Evolutionary conservation across 1,140 invertebrate species (phyloP).

Genomic region (Heliconius hermathena): DNA sequence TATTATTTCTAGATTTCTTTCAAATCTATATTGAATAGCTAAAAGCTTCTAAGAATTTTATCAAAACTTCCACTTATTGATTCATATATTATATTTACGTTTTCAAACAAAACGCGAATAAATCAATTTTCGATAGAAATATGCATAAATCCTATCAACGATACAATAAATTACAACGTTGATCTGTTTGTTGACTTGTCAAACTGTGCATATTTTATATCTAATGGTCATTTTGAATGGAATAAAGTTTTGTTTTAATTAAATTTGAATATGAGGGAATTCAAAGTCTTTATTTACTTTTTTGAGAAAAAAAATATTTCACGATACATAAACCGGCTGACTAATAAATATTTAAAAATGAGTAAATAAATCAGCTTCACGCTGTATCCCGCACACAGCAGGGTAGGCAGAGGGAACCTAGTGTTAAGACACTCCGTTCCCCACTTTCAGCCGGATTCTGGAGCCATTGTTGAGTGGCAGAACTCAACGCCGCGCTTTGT

Average conservation of each 20-base stretch:
- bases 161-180: slow-evolving; percentile 18
- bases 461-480: no score
- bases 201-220: slow-evolving; percentile 20
- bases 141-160: slow-evolving; percentile 20
- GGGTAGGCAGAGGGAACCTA: no score
- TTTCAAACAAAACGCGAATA: slow-evolving; percentile 20
- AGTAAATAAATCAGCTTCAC: no score
- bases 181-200: slow-evolving; percentile 19
- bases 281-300: not conserved
- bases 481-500: no score
- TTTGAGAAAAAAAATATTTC: no score
- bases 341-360: no score
- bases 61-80: slow-evolving; percentile 17
- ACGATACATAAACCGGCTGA: no score
- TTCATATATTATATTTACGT: not conserved
- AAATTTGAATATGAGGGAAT: not conserved
- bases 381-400: no score
- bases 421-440: no score
- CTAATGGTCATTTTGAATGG: slow-evolving; percentile 5
- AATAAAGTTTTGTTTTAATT: not conserved
- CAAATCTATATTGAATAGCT: slow-evolving; percentile 26
- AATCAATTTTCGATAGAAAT: slow-evolving; percentile 18
- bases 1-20: slow-evolving; percentile 8
- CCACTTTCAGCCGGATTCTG: no score
- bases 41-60: slow-evolving; percentile 31